Evolutionary conservation across 2,113 vertebrate species (phyloP), one percentile per base, ranked within the genome.

Genomic region (Phyllostomus discolor): DNA sequence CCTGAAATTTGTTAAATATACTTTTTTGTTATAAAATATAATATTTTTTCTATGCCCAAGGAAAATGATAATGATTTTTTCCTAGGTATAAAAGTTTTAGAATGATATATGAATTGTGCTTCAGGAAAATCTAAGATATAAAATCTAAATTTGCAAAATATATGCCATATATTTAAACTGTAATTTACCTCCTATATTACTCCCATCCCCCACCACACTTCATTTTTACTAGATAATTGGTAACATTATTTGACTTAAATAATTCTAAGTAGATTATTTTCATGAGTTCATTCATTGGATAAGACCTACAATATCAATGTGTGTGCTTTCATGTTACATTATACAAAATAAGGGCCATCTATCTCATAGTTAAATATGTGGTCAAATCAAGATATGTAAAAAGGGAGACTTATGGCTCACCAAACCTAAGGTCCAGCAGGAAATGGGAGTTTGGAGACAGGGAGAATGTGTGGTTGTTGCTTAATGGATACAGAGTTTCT

Each of bases 151-250:
- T 19, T 66, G 19, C 24, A 62, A 31, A 66, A 19, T 43, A 2
- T 2, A 1, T 17, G 41, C 33, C 22, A 2, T 7, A 78, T 43
- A 57, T 79, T 62, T 10, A 28, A 54, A 46, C 33, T n/a, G 7
- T 7, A 20, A 64, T 1, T 15, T 38, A 4, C 24, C 28, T 38
- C 17, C 66, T 11, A 0, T 0, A 2, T 17, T 8, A 46, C 35
- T 31, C 62, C 62, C 70, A 12, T 17, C 26, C 16, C 54, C 54
- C 20, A 11, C 50, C 38, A 14, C 15, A 10, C 26, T 79, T 66
- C 33, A 0, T 62, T 64, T 59, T 50, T 12, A 22, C 20, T 52
- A 11, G 69, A 14, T 46, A 46, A 33, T 24, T 52, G 33, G 22
- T 35, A 43, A n/a, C 16, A 33, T 72, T 20, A 33, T 59, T 46